Evolutionary conservation across 2,888 invertebrate species (phyloP), one percentile per base, ranked within the genome.

Genomic region (Phaedon cochleariae): DNA sequence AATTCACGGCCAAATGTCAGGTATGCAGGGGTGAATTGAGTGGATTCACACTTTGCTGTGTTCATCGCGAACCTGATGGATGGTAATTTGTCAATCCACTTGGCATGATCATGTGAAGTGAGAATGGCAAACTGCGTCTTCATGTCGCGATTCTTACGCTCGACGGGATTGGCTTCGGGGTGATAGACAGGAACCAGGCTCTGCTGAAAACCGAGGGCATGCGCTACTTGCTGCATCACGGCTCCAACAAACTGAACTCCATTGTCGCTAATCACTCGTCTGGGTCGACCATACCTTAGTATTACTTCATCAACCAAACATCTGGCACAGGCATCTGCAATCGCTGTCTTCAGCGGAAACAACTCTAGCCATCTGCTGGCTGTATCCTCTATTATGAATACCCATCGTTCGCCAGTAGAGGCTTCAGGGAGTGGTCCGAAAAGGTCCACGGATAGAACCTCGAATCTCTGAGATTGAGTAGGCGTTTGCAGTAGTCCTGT

Each of bases 41-140:
- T 81, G 2, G 69, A 64, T 46, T 71, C 64, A 31, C 75, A 75
- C 12, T 20, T 37, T 0, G 76, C 72, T 0, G 78, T 76, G 29
- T 82, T 83, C 76, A 82, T 79, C 0, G 80, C 79, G 58, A 82
- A 82, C 0, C 81, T 66, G 0, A 82, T n/a, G n/a, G n/a, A n/a
- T n/a, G n/a, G n/a, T n/a, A n/a, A n/a, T n/a, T n/a, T n/a, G n/a
- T n/a, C n/a, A 2, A 65, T 41, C 79, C 80, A 82, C 0, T n/a
- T 37, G 0, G 76, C 77, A 15, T 81, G 81, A 6, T 78, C 49
- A 2, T 74, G 70, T 0, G 71, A 70, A 0, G 74, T 75, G 1
- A 76, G 61, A 1, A 80, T 78, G 0, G 71, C 68, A 0, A 80
- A 54, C 66, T 76, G 76, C 0, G 77, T 49, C 59, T 62, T 15